Evolutionary conservation across 1,140 invertebrate species (phyloP).

Genomic region (Temnothorax curvispinosus): DNA sequence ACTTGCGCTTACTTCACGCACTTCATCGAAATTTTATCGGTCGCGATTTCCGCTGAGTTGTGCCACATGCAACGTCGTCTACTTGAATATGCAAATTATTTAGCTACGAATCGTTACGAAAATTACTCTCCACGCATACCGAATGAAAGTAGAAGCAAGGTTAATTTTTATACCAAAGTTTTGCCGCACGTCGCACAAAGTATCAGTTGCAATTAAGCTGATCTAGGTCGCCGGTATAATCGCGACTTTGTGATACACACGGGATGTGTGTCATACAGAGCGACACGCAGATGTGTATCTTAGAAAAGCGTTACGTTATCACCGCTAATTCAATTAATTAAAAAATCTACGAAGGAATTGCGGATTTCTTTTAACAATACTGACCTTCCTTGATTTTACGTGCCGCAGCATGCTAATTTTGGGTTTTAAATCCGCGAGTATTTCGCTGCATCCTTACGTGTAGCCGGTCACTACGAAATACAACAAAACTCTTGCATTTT

Average conservation of each 20-base stretch:
- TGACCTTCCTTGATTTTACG: background rate
- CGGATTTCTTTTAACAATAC: background rate
- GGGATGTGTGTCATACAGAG: background rate
- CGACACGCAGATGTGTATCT: background rate
- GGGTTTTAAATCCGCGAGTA: background rate
- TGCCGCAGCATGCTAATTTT: conserved; percentile 2
- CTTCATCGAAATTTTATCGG: conserved; percentile 9
- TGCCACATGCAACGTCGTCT: background rate
- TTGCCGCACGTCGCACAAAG: background rate
- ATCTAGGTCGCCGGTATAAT: background rate
- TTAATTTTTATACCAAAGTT: background rate
- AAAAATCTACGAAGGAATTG: background rate
- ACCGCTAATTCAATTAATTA: background rate
- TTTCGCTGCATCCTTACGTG: background rate
- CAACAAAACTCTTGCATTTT: background rate
- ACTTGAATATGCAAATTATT: conserved; percentile 67
- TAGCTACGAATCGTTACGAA: background rate
- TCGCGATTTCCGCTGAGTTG: background rate
- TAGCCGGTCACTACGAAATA: background rate
- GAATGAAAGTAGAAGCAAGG: background rate
- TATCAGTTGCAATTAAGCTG: background rate
- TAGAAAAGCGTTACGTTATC: background rate
- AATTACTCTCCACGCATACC: background rate
- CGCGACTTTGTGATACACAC: background rate
- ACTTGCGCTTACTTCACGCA: conserved; percentile 27